phyloP scores from a whole-genome alignment of 2,113 vertebrate genomes.

The Gallinago media region DNA sequence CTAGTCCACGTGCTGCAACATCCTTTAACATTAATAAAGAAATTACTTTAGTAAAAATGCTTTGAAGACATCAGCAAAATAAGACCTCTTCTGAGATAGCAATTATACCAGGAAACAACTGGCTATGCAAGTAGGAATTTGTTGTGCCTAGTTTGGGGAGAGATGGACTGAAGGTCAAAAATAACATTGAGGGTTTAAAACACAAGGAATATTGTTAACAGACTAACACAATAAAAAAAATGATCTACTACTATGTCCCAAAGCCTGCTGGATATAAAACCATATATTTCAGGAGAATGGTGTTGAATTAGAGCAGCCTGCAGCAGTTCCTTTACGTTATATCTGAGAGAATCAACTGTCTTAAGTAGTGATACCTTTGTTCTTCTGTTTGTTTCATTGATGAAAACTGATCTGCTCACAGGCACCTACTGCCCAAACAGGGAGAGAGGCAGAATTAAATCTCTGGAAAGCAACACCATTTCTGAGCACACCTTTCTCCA shows the following conservation, averaged over 20 bases:
- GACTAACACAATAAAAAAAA: not conserved
- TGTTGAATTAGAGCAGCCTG: not conserved
- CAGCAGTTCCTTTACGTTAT: not conserved
- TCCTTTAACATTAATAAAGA: constrained; percentile 81
- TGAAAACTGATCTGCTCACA: not conserved
- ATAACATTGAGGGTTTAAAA: not conserved
- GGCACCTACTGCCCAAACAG: not conserved
- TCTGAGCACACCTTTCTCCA: not conserved
- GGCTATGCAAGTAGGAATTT: not conserved
- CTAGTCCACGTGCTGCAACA: constrained; percentile 92
- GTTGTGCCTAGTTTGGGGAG: not conserved
- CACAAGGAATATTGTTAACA: not conserved
- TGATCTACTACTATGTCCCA: not conserved
- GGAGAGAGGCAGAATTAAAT: not conserved
- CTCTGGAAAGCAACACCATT: not conserved
- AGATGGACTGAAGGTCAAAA: not conserved
- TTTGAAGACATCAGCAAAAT: not conserved
- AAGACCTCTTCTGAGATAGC: not conserved
- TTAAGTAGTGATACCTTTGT: not conserved
- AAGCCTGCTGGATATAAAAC: not conserved
- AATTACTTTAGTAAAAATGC: not conserved
- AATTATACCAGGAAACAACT: not conserved
- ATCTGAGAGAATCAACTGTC: not conserved
- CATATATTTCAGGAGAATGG: not conserved
- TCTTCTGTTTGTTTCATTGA: not conserved